phyloP scores from a whole-genome alignment of 2,113 vertebrate genomes.

The Leptocoma aspasia region DNA sequence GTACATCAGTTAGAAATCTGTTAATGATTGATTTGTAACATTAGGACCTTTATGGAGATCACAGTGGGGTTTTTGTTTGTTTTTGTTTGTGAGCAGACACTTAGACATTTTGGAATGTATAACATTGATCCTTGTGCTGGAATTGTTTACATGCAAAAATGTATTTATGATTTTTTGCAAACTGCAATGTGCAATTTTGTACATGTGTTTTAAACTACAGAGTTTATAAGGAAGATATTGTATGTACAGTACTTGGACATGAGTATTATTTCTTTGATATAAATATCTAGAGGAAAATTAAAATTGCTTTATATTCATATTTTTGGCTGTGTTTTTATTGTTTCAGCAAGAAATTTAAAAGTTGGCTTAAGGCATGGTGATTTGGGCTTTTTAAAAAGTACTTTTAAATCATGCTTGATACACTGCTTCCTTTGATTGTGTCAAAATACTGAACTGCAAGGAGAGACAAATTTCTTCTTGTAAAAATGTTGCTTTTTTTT shows the following conservation, averaged over 20 bases:
- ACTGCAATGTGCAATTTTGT: conserved; percentile 70
- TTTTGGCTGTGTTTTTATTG: conserved; percentile 6
- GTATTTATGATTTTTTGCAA: conserved; percentile 69
- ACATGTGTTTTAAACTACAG: conserved; percentile 68
- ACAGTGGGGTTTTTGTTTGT: not conserved
- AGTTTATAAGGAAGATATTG: conserved; percentile 68
- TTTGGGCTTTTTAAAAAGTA: not conserved
- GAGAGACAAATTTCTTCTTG: not conserved
- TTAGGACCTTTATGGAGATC: conserved; percentile 38
- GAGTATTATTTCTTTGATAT: conserved; percentile 70
- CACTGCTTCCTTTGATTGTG: not conserved
- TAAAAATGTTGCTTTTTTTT: not conserved
- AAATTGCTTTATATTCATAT: conserved; percentile 72
- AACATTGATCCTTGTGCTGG: conserved; percentile 66
- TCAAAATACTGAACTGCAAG: not conserved
- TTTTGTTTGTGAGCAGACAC: conserved; percentile 39
- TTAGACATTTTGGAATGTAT: conserved; percentile 68
- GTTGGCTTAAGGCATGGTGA: not conserved
- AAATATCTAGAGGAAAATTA: conserved; percentile 65
- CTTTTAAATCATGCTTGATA: not conserved
- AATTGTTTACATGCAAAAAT: conserved; percentile 70
- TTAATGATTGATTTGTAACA: conserved; percentile 46
- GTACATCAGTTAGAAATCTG: conserved; percentile 37
- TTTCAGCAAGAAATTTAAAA: not conserved
- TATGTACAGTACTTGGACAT: conserved; percentile 66